phyloP scores from a whole-genome alignment of 2,113 vertebrate species.

The Uria lomvia region DNA sequence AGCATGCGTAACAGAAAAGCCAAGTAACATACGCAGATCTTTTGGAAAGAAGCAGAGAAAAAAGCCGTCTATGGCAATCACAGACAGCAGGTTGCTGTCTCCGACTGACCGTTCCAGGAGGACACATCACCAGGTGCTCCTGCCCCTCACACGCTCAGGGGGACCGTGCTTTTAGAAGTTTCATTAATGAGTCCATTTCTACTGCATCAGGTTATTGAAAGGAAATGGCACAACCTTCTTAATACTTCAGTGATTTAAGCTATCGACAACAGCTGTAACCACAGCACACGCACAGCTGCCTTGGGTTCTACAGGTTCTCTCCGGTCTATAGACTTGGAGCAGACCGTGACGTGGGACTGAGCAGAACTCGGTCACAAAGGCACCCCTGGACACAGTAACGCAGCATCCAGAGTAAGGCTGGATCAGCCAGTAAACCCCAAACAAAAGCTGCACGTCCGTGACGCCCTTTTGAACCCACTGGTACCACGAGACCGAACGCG shows the following conservation, averaged over 20 bases:
- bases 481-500: not conserved
- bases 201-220: not conserved
- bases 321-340: not conserved
- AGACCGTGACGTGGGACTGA: not conserved
- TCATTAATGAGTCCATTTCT: not conserved
- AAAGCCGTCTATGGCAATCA: fast-evolving
- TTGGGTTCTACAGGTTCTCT: not conserved
- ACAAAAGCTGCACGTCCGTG: not conserved
- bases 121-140: not conserved
- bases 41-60: not conserved
- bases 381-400: not conserved
- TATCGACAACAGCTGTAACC: not conserved
- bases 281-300: not conserved
- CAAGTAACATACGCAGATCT: not conserved
- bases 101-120: not conserved
- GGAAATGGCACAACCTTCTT: not conserved
- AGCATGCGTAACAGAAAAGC: not conserved
- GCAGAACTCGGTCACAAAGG: not conserved
- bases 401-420: not conserved
- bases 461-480: not conserved
- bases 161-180: not conserved
- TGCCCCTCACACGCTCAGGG: not conserved
- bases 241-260: not conserved
- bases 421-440: not conserved
- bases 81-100: not conserved